Evolutionary conservation across 2,113 vertebrate genomes (phyloP).

Genomic region (Ondatra zibethicus): DNA sequence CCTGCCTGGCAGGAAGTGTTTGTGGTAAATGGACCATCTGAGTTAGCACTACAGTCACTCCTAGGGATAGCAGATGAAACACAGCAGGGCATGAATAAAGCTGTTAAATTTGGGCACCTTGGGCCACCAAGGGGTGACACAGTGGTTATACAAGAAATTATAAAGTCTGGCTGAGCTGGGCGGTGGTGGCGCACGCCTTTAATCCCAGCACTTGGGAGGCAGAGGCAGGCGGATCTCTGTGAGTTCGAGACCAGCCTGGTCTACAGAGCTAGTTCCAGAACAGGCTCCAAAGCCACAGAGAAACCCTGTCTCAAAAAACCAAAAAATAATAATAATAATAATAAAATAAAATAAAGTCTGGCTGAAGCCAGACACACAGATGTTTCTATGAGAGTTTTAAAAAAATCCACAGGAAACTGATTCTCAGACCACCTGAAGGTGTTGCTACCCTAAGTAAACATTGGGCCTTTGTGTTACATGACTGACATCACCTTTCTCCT

Average conservation of each 20-base stretch:
- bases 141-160: slow-evolving; percentile 50
- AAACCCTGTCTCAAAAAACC: no score
- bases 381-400: neutral
- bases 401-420: neutral
- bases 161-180: no score
- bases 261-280: no score
- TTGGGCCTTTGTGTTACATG: neutral
- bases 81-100: slow-evolving; percentile 15
- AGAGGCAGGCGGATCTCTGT: no score
- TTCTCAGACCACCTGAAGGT: neutral
- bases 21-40: neutral
- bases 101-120: neutral
- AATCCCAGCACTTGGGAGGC: no score
- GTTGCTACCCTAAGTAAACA: neutral
- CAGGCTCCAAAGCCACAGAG: no score
- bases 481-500: neutral
- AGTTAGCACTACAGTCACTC: neutral
- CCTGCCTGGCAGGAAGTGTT: neutral
- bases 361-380: slow-evolving; percentile 44
- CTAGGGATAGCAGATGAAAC: neutral
- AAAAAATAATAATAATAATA: no score
- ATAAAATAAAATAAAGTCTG: no score
- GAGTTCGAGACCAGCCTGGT: no score
- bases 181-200: no score
- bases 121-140: neutral